Evolutionary conservation across 1,140 invertebrate genomes (phyloP).

Genomic region (Drosophila asahinai): DNA sequence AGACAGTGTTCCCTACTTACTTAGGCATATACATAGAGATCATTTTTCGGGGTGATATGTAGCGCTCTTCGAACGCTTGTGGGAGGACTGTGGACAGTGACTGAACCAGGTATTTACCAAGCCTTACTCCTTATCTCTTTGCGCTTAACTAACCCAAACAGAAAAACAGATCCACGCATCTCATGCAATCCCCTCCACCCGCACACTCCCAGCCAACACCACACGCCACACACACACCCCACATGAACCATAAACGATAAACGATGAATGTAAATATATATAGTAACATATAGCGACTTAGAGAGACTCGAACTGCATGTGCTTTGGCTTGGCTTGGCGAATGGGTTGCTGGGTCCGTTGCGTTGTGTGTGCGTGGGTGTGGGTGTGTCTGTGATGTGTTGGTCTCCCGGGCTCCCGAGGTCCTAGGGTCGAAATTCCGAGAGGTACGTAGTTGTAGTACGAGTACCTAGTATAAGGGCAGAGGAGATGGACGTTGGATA

Average conservation of each 20-base stretch:
- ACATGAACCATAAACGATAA: constrained; percentile 5
- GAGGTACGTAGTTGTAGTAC: constrained; percentile 37
- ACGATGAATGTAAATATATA: constrained; percentile 21
- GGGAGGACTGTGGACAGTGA: constrained; percentile 21
- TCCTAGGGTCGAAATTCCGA: not conserved
- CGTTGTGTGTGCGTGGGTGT: not conserved
- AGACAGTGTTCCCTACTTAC: too few species aligned
- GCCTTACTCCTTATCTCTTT: constrained; percentile 45
- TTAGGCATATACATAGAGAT: not conserved
- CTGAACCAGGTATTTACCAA: constrained; percentile 50
- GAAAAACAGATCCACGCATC: constrained; percentile 32
- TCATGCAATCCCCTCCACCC: constrained; percentile 13
- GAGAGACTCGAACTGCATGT: constrained; percentile 38
- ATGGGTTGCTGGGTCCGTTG: constrained; percentile 22
- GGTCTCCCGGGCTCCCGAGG: not conserved
- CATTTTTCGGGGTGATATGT: constrained; percentile 4
- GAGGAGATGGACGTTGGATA: not conserved
- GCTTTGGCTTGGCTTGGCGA: constrained; percentile 33
- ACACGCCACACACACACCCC: constrained; percentile 8
- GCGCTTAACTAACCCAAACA: constrained; percentile 51
- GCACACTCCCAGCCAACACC: constrained; percentile 11
- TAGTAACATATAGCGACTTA: constrained; percentile 15
- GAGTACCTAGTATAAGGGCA: not conserved
- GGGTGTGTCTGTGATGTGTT: not conserved
- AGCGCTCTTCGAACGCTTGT: constrained; percentile 8